These are phyloP conservation scores for Acipenser transmontanus DNA, from an alignment of 2,797 vertebrate species.

Conservation along the genomic window DNA sequence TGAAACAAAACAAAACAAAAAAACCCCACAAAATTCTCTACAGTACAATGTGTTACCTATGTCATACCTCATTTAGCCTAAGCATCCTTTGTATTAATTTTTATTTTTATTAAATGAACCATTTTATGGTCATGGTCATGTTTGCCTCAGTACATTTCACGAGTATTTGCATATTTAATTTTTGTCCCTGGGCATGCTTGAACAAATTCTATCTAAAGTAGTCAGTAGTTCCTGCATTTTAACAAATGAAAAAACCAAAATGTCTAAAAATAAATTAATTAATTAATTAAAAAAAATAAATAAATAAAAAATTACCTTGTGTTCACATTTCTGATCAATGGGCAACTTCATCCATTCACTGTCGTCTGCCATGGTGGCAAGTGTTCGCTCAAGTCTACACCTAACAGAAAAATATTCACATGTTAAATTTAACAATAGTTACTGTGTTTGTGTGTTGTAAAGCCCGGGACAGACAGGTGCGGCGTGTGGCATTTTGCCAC, in stretches of 20 bases:
- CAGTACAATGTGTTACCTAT: not conserved
- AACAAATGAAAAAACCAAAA: too few relatives aligned
- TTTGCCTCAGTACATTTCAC: too few relatives aligned
- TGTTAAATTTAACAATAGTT: conserved; percentile 30
- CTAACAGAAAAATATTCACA: conserved; percentile 33
- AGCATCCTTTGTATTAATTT: too few relatives aligned
- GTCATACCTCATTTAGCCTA: too few relatives aligned
- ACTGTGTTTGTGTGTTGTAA: conserved; percentile 4
- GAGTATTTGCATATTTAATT: too few relatives aligned
- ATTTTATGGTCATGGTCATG: too few relatives aligned
- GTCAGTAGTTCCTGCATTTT: not conserved
- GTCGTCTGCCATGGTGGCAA: conserved; percentile 86
- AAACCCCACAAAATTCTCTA: not conserved
- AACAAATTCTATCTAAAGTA: not conserved
- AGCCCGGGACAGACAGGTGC: too few relatives aligned
- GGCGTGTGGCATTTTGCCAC: not conserved
- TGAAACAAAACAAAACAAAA: conserved; percentile 2
- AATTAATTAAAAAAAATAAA: not conserved
- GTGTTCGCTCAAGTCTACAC: conserved; percentile 41
- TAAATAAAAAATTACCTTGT: conserved; percentile 73
- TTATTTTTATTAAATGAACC: too few relatives aligned
- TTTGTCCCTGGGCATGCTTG: not conserved
- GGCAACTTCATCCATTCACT: conserved; percentile 97
- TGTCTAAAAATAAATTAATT: too few relatives aligned
- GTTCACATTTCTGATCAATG: conserved; percentile 95